Evolutionary conservation across 2,113 vertebrate species (phyloP), one percentile per base, ranked within the genome.

Genomic region (Xiphias gladius): DNA sequence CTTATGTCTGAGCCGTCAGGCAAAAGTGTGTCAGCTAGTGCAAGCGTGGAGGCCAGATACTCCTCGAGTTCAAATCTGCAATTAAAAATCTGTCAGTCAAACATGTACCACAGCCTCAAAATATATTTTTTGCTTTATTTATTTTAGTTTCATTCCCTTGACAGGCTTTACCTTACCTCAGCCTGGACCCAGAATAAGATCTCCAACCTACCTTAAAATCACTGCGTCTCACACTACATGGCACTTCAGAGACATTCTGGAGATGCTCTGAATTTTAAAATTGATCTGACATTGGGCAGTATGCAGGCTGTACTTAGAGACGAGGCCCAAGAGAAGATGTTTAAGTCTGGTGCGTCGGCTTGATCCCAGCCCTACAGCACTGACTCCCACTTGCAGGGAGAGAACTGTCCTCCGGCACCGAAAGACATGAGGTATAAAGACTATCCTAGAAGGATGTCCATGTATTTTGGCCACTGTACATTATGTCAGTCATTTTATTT

Each of bases 241-340:
- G 39, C 62, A 57, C 32, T 30, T 76, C 39, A 73, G 68, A 66
- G 73, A 52, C 37, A 43, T 24, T 32, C 41, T 48, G 72, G 12
- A 64, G 54, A 4, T 58, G 46, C 66, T 68, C 35, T 68, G 71
- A 76, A 76, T 50, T 58, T 78, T 54, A 76, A 87, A 67, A 24
- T 64, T 1, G 24, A 70, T 55, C 65, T 85, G 26, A 67, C 72
- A 59, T 35, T 63, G 14, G 59, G 32, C 17, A 12, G 20, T 64
- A 30, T 50, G 59, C 59, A 14, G 85, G 52, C 30, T 68, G 68
- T 54, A 37, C n/a, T 75, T 10, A 26, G 0, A 1, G 30, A 76
- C 50, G n/a, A 76, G 72, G 46, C 43, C 26, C 35, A 8, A 61
- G 46, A 74, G 19, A 52, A 24, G 43, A 70, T 61, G 75, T 39